These are phyloP conservation scores for Pristionchus entomophagus DNA, from an alignment of 2,888 invertebrate species.

Conservation along the genomic window DNA sequence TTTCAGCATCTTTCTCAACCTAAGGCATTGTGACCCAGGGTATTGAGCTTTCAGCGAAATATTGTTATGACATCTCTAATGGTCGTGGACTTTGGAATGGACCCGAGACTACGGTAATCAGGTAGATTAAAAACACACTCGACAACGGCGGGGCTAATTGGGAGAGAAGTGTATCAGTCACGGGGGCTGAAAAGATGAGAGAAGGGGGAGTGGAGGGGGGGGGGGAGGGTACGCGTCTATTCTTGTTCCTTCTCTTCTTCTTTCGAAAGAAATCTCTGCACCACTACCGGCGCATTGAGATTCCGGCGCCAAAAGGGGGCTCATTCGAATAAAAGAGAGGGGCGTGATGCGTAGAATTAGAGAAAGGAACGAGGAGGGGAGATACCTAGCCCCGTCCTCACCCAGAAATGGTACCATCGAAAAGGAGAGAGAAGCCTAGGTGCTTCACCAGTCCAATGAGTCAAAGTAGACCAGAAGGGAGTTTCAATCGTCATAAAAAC, in stretches of 20 bases:
- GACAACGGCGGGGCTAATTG: neutral
- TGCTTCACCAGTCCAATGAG: no score
- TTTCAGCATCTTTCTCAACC: no score
- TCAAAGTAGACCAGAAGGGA: no score
- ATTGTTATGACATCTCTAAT: no score
- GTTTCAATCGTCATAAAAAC: no score
- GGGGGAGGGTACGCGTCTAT: neutral
- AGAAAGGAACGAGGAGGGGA: neutral
- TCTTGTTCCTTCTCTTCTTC: constrained; percentile 23
- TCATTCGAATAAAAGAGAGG: neutral
- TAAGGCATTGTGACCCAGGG: no score
- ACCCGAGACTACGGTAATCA: neutral
- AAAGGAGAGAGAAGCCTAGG: no score
- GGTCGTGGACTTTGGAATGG: no score
- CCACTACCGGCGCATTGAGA: constrained; percentile 1
- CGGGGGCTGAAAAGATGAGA: constrained; percentile 15
- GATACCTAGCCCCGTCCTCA: no score
- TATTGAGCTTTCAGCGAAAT: no score
- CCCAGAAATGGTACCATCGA: no score
- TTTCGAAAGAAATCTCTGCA: constrained; percentile 23
- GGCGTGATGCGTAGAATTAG: neutral
- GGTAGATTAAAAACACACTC: neutral
- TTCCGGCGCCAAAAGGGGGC: neutral
- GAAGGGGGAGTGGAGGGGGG: neutral
- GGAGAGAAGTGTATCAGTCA: constrained; percentile 12